Conservation (phyloP, 64 coral and sea anemone genomes). For the Trachythela sp. region DNA sequence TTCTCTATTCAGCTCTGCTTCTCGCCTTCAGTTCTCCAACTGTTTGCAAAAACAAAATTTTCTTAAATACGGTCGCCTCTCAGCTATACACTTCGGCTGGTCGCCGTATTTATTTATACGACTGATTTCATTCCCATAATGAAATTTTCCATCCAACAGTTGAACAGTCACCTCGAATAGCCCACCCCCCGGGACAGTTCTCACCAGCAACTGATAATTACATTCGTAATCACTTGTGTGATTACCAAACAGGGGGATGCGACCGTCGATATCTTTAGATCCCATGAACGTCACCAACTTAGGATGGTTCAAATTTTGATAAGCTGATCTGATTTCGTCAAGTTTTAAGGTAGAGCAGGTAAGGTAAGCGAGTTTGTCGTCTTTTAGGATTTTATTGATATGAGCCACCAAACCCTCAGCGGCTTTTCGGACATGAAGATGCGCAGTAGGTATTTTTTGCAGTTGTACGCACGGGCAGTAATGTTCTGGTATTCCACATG, state of each 20-base stretch:
- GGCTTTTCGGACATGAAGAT: conserved; percentile 48
- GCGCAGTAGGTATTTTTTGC: conserved; percentile 43
- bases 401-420: conserved; percentile 56
- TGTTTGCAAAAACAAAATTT: conserved; percentile 84
- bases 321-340: conserved; percentile 50
- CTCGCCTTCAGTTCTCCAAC: neutral
- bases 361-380: conserved; percentile 32
- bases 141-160: conserved; percentile 41
- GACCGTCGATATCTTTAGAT: conserved; percentile 61
- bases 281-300: conserved; percentile 71
- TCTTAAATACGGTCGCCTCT: conserved; percentile 66
- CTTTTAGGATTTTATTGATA: conserved; percentile 57
- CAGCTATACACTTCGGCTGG: conserved; percentile 73
- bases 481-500: conserved; percentile 67
- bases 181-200: conserved; percentile 66
- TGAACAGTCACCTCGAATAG: conserved; percentile 70
- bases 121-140: conserved; percentile 64
- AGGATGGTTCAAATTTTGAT: conserved; percentile 71
- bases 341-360: conserved; percentile 65
- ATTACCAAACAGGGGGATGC: conserved; percentile 62
- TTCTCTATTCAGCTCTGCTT: too few species aligned
- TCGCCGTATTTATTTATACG: conserved; percentile 92
- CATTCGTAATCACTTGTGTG: conserved; percentile 42
- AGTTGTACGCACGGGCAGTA: conserved; percentile 85
- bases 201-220: conserved; percentile 73